Base-by-base conservation (phyloP, 2,888 invertebrate species). In the Hesperia comma region DNA sequence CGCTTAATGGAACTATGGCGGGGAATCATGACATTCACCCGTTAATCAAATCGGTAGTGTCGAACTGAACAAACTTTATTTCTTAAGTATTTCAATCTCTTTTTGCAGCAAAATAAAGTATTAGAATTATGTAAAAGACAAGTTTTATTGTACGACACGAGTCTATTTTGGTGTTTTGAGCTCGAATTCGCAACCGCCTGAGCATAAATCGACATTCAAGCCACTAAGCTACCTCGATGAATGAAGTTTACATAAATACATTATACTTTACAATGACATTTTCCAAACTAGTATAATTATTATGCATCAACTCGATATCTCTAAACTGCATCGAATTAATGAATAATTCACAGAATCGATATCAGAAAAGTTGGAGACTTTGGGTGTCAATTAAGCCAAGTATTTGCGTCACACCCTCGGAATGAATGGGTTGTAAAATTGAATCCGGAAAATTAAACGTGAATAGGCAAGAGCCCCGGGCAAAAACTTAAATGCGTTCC, bases 401-500 rank as follows among this genome's bases (percentile, higher is more conserved):
- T 86, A 87, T 87, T 88, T 81, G 79, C 77, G 76, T 78, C 81
- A 82, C 82, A 77, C 83, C 83, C 81, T 76, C 80, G 79, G 79
- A 83, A 85, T 85, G 85, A 86, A 85, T 83, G 82, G 86, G 79
- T 85, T 83, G 79, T 77, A 82, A 80, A 86, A 87, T 87, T 84
- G 83, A 85, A 88, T 87, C 86, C 75, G 81, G 83, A 79, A 86
- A 88, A 90, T 90, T 86, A 87, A 84, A 84, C 83, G 80, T 80
- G 82, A 86, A 86, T 83, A 82, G 82, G 83, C 78, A 75, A 72
- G 75, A 77, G 71, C 76, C 70, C 77, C 74, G 74, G 75, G 81
- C 82, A 90, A 89, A 90, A 91, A 91, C 85, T 88, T 88, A 80
- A 88, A 88, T 86, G 84, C 80, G 84, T 85, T 80, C 78, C 79